Evolutionary conservation across 2,797 vertebrate genomes (phyloP), one percentile per base, ranked within the genome.

Genomic region (Microcaecilia unicolor): DNA sequence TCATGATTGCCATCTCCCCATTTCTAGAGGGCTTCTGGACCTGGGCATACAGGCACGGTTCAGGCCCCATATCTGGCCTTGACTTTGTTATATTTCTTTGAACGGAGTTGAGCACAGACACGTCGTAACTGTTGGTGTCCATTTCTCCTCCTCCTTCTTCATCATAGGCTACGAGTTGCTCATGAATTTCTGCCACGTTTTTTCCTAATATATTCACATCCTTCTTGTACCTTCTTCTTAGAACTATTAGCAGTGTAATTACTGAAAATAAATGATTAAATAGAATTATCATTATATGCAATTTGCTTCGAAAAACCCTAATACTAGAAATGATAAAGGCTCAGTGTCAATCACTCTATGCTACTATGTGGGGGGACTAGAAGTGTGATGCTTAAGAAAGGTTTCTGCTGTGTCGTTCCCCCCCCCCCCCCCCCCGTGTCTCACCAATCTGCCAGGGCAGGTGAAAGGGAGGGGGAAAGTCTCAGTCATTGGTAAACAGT

Each of bases 131-230:
- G 13, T 89, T 95, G 23, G 94, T 99, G 67, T 99, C 95, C 95
- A 98, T 99, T 74, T 99, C 95, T 4, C 95, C 95, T 0, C 95
- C 95, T 0, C 95, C 95, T 66, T 99, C 95, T 56, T 99, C 95
- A 1, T 99, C 93, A 0, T 99, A 97, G 5, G 83, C 89, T 44
- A 99, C 91, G 48, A 99, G 83, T 75, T 99, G 94, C 81, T 99
- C 94, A 0, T 93, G 93, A 55, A 98, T 93, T 63, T 98, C 95
- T 1, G 88, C 75, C n/a, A 83, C 81, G 2, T 71, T 83, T 64
- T 92, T 95, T 28, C 78, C 56, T 1, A 72, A 70, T 8, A 80
- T 63, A 0, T 84, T 67, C 7, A 86, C 64, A 2, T 93, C 85
- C 61, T 90, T 92, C 72, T 84, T 89, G 39, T 86, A 85, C 24